Conservation (phyloP, 2,797 vertebrate species). For the Rhynchonycteris naso region DNA sequence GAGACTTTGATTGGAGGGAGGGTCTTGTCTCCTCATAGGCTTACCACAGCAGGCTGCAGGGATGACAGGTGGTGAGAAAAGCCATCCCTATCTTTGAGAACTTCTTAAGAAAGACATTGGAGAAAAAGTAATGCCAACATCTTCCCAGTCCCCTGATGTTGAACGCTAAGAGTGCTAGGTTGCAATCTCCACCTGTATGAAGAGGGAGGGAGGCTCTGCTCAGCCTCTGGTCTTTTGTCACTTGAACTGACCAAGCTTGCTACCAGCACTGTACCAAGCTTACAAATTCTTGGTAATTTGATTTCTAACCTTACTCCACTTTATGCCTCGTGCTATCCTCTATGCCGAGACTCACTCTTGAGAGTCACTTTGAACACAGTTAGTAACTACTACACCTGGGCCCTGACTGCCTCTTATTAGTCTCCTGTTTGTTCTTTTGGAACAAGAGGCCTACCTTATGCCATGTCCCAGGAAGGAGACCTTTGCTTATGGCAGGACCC, state of each 20-base stretch:
- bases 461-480: background rate
- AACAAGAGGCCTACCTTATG: background rate
- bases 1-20: background rate
- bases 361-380: rapidly evolving
- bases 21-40: background rate
- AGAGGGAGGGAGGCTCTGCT: background rate
- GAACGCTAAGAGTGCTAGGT: background rate
- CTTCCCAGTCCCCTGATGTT: background rate
- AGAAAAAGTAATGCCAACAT: background rate
- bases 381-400: background rate
- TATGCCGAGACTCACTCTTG: background rate
- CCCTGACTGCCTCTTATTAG: background rate
- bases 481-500: background rate
- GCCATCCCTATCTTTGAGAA: background rate
- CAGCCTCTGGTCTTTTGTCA: background rate
- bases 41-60: no score
- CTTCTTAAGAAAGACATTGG: background rate
- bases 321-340: background rate
- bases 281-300: rapidly evolving
- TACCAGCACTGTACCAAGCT: background rate
- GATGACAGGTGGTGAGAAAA: background rate
- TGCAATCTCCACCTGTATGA: background rate
- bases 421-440: background rate
- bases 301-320: background rate
- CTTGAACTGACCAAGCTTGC: background rate